Evolutionary conservation across 2,113 vertebrate genomes (phyloP).

Genomic region (Vombatus ursinus): DNA sequence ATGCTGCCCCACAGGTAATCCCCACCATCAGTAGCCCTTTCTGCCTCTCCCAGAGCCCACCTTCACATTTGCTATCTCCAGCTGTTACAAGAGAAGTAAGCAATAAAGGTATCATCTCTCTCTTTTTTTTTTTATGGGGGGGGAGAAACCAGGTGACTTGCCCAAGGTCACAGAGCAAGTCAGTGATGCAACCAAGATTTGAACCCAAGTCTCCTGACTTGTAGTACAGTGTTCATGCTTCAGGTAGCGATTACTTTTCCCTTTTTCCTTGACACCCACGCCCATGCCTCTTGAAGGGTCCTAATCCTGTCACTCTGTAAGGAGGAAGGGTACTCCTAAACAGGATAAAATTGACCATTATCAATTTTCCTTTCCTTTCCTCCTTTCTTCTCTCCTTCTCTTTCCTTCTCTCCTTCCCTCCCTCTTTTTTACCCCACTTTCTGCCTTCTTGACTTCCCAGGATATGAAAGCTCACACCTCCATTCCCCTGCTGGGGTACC

Average conservation of each 20-base stretch:
- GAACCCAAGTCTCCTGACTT: not conserved
- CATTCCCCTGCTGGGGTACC: conserved; percentile 86
- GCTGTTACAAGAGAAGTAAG: not conserved
- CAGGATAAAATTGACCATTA: not conserved
- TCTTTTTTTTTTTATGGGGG: not conserved
- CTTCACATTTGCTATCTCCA: not conserved
- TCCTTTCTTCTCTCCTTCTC: not conserved
- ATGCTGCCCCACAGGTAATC: conserved; percentile 84
- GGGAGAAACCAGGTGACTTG: not conserved
- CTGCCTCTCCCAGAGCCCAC: not conserved
- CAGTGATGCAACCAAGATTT: not conserved
- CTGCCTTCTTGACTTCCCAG: conserved; percentile 63
- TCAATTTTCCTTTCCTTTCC: not conserved
- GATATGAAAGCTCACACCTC: conserved; percentile 84
- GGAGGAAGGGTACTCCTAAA: not conserved
- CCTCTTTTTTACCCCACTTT: not conserved
- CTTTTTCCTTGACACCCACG: not conserved
- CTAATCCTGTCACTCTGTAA: not conserved
- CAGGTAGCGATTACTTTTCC: not conserved
- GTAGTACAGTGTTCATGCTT: not conserved
- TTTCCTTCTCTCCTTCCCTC: not conserved
- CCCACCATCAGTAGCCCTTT: not conserved
- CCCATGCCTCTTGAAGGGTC: not conserved
- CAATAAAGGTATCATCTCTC: not conserved
- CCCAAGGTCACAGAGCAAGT: not conserved